Conservation (phyloP, 1,140 invertebrate genomes). For the Diorhabda elongata region DNA sequence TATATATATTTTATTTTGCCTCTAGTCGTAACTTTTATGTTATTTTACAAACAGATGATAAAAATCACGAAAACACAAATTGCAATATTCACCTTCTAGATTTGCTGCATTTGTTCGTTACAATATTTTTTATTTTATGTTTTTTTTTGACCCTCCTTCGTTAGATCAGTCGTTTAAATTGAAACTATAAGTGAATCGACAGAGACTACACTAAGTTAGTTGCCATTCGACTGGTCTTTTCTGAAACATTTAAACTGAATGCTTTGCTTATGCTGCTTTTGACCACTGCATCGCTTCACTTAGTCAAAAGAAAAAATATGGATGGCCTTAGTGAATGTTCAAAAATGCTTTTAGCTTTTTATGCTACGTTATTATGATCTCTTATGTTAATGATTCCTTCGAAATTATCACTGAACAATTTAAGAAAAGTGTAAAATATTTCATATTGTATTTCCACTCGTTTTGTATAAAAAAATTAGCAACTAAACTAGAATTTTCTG, state of each 20-base stretch:
- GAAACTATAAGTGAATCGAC: neutral
- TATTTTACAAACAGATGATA: slow-evolving; percentile 35
- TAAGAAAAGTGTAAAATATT: no score
- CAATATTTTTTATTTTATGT: slow-evolving; percentile 12
- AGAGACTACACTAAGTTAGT: slow-evolving; percentile 48
- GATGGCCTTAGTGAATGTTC: slow-evolving; percentile 5
- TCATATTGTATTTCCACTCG: no score
- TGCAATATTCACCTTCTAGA: slow-evolving; percentile 48
- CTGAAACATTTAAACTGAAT: slow-evolving; percentile 53
- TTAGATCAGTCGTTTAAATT: slow-evolving; percentile 42
- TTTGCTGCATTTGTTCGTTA: slow-evolving; percentile 45
- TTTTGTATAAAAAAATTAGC: no score
- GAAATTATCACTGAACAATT: no score
- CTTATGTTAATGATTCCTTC: neutral
- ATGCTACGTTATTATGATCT: neutral
- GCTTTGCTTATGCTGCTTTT: slow-evolving; percentile 42
- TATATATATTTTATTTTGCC: slow-evolving; percentile 37
- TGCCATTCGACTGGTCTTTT: slow-evolving; percentile 63
- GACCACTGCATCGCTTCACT: slow-evolving; percentile 38
- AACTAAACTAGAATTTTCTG: no score
- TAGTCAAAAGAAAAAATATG: slow-evolving; percentile 2
- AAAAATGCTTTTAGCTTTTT: slow-evolving; percentile 6
- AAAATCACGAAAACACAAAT: slow-evolving; percentile 45
- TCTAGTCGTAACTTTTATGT: slow-evolving; percentile 43
- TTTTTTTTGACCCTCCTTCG: slow-evolving; percentile 30